phyloP scores from a whole-genome alignment of 2,797 vertebrate genomes.

The Hoplostethus mediterraneus region DNA sequence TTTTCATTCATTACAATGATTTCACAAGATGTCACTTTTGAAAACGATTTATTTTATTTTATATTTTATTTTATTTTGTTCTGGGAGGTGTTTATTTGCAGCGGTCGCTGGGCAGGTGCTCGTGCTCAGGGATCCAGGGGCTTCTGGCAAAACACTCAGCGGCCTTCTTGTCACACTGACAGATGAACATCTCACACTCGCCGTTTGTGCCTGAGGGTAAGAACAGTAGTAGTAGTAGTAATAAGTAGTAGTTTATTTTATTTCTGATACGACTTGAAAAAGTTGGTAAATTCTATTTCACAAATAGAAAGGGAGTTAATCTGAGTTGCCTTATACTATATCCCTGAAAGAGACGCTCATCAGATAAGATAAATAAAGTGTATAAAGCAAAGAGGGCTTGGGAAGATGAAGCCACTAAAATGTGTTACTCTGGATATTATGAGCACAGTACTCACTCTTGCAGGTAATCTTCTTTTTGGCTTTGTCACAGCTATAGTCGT shows the following conservation, averaged over 20 bases:
- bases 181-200: conserved; percentile 84
- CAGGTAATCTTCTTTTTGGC: conserved; percentile 71
- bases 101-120: conserved; percentile 51
- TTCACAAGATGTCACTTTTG: not conserved
- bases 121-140: conserved; percentile 69
- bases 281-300: not conserved
- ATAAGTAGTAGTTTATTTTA: too few relatives aligned
- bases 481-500: conserved; percentile 74
- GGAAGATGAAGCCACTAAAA: too few relatives aligned
- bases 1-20: too few relatives aligned
- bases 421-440: not conserved
- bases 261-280: too few relatives aligned
- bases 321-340: not conserved
- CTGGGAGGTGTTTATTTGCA: conserved; percentile 63
- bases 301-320: not conserved
- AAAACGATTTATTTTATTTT: not conserved
- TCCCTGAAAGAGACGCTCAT: not conserved
- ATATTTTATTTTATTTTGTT: not conserved
- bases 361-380: not conserved
- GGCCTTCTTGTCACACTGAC: conserved; percentile 87
- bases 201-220: conserved; percentile 79
- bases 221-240: not conserved
- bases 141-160: conserved; percentile 84
- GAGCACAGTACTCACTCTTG: conserved; percentile 63
- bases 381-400: too few relatives aligned